phyloP scores from a whole-genome alignment of 2,113 vertebrate species.

The Myrmecophaga tridactyla region DNA sequence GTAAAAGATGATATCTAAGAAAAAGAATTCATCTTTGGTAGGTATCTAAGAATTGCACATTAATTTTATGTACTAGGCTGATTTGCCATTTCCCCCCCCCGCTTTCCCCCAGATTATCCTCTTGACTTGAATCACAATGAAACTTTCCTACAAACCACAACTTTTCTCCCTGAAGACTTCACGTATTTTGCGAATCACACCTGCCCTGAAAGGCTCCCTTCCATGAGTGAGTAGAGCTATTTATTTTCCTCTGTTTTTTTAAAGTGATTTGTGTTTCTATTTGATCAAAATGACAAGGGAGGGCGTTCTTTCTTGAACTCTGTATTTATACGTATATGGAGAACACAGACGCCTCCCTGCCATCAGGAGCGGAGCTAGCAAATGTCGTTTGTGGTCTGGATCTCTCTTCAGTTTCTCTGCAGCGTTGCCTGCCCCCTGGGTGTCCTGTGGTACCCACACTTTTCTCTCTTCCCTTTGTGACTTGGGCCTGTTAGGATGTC shows the following conservation, averaged over 20 bases:
- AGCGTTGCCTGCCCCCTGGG: not conserved
- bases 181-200: constrained; percentile 92
- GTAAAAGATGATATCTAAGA: not conserved
- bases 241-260: not conserved
- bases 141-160: constrained; percentile 90
- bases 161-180: constrained; percentile 94
- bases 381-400: not conserved
- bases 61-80: not conserved
- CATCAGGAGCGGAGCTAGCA: fast-evolving
- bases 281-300: not conserved
- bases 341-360: not conserved
- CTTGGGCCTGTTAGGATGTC: not conserved
- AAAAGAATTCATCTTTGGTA: not conserved
- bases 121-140: constrained; percentile 95
- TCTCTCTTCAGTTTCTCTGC: not conserved
- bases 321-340: not conserved
- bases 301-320: not conserved
- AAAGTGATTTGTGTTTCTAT: not conserved
- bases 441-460: not conserved
- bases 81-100: not conserved
- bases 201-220: constrained; percentile 94
- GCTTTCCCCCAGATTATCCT: constrained; percentile 88
- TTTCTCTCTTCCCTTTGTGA: not conserved
- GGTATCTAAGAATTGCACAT: not conserved
- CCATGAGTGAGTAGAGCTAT: constrained; percentile 93